Percentiles rank a stretch among this genome's conserved stretches.
These are phyloP conservation scores for Cantharis rustica DNA, from an alignment of 2,888 invertebrate genomes.

Conservation along the genomic window DNA sequence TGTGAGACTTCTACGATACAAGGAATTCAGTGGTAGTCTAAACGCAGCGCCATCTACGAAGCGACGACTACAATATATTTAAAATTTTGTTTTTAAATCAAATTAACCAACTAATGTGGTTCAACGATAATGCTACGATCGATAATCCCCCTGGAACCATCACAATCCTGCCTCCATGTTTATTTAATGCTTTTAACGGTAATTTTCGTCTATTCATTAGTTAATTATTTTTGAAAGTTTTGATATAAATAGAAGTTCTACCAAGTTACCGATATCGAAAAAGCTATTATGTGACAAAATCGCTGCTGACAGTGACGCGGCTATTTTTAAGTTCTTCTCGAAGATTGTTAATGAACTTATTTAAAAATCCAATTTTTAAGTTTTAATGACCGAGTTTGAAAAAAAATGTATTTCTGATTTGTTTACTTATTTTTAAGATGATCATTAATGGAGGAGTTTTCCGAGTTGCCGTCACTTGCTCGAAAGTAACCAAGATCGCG, in stretches of 20 bases:
- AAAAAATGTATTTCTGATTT: too few species aligned
- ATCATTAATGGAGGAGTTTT: too few species aligned
- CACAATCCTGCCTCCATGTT: not conserved
- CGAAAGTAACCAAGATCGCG: too few species aligned
- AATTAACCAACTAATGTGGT: not conserved
- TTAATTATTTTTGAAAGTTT: not conserved
- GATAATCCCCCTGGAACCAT: not conserved
- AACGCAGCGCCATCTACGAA: too few species aligned
- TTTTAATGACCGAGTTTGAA: too few species aligned
- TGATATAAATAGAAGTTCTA: not conserved
- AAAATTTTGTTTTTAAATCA: not conserved
- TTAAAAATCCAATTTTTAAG: not conserved
- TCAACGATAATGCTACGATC: not conserved
- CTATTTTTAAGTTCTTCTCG: not conserved
- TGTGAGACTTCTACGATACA: too few species aligned
- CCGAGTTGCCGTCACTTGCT: too few species aligned
- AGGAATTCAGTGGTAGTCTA: too few species aligned
- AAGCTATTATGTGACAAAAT: not conserved
- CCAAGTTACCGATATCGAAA: not conserved
- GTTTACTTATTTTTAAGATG: too few species aligned
- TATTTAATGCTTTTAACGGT: not conserved
- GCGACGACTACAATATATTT: not conserved
- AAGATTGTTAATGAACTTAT: not conserved
- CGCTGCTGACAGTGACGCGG: not conserved
- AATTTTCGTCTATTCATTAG: not conserved